These are phyloP conservation scores for Quadroppia sp. DNA, from an alignment of 2,888 invertebrate species.

Conservation along the genomic window DNA sequence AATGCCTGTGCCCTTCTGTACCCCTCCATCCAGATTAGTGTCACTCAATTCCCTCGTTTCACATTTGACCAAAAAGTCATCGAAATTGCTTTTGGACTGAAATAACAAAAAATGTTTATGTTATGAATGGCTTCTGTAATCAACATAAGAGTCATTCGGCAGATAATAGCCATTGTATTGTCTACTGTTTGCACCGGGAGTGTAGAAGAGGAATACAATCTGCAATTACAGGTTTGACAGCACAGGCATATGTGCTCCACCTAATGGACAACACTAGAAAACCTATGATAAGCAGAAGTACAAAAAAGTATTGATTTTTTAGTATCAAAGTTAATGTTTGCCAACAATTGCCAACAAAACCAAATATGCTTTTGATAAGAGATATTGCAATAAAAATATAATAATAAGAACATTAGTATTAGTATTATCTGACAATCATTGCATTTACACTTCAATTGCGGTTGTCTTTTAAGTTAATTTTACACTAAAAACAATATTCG, in stretches of 20 bases:
- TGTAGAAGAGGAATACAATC: not conserved
- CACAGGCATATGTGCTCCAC: constrained; percentile 9
- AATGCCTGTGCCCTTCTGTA: constrained; percentile 1
- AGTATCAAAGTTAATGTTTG: constrained; percentile 13
- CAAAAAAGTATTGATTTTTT: constrained; percentile 16
- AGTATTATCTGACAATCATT: constrained; percentile 10
- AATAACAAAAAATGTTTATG: constrained; percentile 2
- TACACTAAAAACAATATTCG: not conserved
- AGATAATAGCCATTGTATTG: not conserved
- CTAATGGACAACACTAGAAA: not conserved
- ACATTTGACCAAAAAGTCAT: constrained; percentile 13
- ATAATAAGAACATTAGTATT: not conserved
- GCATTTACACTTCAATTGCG: constrained; percentile 28
- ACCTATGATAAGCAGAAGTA: not conserved
- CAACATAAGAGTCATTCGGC: not conserved
- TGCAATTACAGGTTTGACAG: not conserved
- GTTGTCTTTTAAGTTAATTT: not conserved
- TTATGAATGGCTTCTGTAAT: constrained; percentile 8
- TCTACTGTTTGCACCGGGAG: not conserved
- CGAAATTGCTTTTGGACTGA: not conserved
- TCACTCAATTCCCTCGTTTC: constrained; percentile 21
- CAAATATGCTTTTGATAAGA: not conserved
- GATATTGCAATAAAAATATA: not conserved
- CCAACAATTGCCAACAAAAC: not conserved
- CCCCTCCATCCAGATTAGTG: constrained; percentile 16